Evolutionary conservation across 2,888 invertebrate species (phyloP).

Genomic region (Cerastis leucographa): DNA sequence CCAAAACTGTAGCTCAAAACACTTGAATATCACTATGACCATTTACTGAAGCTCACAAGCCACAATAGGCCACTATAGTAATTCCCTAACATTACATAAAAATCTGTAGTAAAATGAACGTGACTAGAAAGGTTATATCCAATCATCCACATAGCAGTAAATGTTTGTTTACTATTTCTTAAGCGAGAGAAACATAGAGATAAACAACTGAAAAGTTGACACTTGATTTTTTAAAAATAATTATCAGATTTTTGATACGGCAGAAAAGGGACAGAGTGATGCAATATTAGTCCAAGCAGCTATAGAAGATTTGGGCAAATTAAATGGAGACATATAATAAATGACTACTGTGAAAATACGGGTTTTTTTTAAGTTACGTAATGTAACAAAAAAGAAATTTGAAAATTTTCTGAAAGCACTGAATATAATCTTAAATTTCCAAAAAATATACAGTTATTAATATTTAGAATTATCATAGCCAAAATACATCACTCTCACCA

Average conservation of each 20-base stretch:
- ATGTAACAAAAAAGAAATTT: background rate
- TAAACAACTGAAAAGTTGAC: background rate
- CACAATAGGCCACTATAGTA: background rate
- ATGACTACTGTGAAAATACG: background rate
- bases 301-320: background rate
- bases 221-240: background rate
- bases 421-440: background rate
- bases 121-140: conserved; percentile 44
- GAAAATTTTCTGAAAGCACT: background rate
- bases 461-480: conserved; percentile 63
- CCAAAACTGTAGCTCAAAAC: background rate
- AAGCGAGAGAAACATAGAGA: background rate
- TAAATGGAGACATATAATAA: background rate
- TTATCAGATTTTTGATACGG: background rate
- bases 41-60: background rate
- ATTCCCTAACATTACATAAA: conserved; percentile 48
- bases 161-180: conserved; percentile 39
- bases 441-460: conserved; percentile 49
- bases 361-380: background rate
- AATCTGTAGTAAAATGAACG: conserved; percentile 41
- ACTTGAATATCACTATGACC: background rate
- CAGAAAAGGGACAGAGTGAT: background rate
- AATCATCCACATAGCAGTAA: background rate
- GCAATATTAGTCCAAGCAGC: background rate
- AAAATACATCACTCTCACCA: conserved; percentile 85